These are phyloP conservation scores for Cephalopterus ornatus DNA, from an alignment of 2,113 vertebrate genomes.

Conservation along the genomic window DNA sequence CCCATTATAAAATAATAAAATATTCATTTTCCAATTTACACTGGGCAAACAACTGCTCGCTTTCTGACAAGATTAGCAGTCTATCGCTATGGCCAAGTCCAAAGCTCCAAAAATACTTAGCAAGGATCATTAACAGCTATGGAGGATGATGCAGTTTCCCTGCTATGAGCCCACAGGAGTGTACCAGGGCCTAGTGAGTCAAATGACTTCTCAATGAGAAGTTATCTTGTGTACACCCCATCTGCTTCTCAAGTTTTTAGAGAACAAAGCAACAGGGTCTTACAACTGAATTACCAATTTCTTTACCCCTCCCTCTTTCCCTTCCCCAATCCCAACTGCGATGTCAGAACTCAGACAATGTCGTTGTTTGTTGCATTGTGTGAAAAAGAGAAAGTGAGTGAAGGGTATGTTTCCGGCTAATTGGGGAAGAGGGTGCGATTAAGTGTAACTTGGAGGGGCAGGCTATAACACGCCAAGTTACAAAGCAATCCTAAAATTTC, in stretches of 20 bases:
- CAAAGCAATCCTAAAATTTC: not conserved
- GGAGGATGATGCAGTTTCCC: not conserved
- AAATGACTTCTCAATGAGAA: not conserved
- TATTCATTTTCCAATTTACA: not conserved
- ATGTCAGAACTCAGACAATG: not conserved
- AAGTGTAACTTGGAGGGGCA: not conserved
- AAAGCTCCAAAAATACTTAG: not conserved
- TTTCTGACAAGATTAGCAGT: not conserved
- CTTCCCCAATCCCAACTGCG: not conserved
- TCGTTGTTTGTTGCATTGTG: not conserved
- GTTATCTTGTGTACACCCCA: not conserved
- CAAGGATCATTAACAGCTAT: not conserved
- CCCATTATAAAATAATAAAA: not conserved
- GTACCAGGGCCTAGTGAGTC: not conserved
- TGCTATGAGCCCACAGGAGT: not conserved
- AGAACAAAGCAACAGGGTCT: not conserved
- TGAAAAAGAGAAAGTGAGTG: not conserved
- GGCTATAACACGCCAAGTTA: not conserved
- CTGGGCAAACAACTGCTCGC: not conserved
- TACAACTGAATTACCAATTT: not conserved
- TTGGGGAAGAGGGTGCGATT: not conserved
- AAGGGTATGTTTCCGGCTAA: not conserved
- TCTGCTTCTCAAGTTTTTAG: not conserved
- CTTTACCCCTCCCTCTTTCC: not conserved
- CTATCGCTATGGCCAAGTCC: not conserved